phyloP scores from a whole-genome alignment of 2,113 vertebrate species.

The Hippoglossus stenolepis region DNA sequence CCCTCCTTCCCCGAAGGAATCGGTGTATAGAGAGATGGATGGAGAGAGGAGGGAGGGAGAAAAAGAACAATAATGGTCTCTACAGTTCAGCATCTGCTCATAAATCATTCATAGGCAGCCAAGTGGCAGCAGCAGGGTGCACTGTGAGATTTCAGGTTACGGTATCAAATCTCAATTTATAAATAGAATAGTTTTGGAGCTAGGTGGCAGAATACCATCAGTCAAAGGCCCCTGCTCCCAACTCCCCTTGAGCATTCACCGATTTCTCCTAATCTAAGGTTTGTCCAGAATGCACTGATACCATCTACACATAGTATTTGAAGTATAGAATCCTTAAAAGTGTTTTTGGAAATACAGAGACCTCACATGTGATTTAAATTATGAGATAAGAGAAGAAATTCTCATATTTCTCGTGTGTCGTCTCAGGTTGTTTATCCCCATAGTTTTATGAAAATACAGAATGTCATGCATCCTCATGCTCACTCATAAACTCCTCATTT shows the following conservation, averaged over 20 bases:
- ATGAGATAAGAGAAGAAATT: neutral
- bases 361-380: no score
- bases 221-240: constrained; percentile 50
- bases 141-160: constrained; percentile 79
- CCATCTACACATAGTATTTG: neutral
- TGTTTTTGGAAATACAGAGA: neutral
- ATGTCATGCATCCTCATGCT: no score
- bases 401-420: neutral
- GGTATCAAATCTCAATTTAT: constrained; percentile 84
- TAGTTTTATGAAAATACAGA: no score
- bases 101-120: constrained; percentile 84
- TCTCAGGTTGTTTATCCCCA: no score
- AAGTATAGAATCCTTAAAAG: neutral
- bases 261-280: constrained; percentile 14
- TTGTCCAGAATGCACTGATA: constrained; percentile 6
- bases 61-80: constrained; percentile 76
- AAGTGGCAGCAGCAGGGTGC: constrained; percentile 78
- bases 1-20: constrained; percentile 42
- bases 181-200: constrained; percentile 79
- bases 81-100: constrained; percentile 82
- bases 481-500: no score
- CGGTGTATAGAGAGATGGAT: constrained; percentile 43
- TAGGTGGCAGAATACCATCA: constrained; percentile 64
- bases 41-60: constrained; percentile 35
- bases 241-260: constrained; percentile 31